Evolutionary conservation across 92 coral and sea anemone species (phyloP).

Genomic region (Galaxea fascicularis): DNA sequence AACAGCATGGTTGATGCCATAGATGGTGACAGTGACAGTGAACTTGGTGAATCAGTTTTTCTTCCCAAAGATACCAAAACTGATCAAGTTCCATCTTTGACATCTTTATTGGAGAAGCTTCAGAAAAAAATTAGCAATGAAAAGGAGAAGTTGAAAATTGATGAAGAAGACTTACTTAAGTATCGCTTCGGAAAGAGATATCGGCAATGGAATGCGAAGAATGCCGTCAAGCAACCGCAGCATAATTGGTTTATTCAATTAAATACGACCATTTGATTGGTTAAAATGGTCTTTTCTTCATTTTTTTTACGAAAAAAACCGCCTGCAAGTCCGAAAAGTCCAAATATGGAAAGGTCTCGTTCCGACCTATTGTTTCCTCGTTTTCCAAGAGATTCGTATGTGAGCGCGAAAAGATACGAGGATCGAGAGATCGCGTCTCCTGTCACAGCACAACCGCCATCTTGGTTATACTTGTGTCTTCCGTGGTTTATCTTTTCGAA

Average conservation of each 20-base stretch:
- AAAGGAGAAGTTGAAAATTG: too few relatives aligned
- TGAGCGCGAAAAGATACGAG: conserved; percentile 24
- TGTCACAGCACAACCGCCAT: background rate
- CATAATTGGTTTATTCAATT: conserved; percentile 46
- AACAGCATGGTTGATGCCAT: too few relatives aligned
- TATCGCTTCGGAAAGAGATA: too few relatives aligned
- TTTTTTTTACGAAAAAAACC: conserved; percentile 11
- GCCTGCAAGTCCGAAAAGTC: background rate
- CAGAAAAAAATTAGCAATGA: too few relatives aligned
- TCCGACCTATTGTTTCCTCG: conserved; percentile 27
- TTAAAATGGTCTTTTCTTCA: background rate
- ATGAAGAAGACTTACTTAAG: too few relatives aligned
- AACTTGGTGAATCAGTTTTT: too few relatives aligned
- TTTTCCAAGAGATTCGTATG: conserved; percentile 19
- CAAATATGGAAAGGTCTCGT: background rate
- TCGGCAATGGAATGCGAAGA: too few relatives aligned
- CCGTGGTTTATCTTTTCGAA: background rate
- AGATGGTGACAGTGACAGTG: too few relatives aligned
- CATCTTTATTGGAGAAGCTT: too few relatives aligned
- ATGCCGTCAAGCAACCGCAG: too few relatives aligned
- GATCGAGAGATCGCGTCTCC: background rate
- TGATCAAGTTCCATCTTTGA: too few relatives aligned
- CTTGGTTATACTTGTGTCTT: background rate
- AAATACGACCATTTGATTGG: conserved; percentile 38
- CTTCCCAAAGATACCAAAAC: too few relatives aligned